phyloP scores from a whole-genome alignment of 2,888 invertebrate genomes.

The Thereva nobilitata region DNA sequence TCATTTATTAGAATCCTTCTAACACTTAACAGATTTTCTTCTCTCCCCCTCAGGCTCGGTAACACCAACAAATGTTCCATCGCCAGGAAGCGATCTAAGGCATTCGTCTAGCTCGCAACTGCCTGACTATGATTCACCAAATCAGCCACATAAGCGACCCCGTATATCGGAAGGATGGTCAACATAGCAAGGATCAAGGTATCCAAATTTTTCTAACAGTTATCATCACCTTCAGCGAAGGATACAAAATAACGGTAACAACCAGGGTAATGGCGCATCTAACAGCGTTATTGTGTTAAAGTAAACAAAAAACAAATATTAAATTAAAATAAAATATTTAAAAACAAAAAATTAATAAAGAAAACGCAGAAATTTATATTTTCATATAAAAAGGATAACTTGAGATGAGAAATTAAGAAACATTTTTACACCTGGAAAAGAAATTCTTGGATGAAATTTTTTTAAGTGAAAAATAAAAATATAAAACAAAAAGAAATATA shows the following conservation, averaged over 20 bases:
- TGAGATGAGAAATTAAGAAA: too few species aligned
- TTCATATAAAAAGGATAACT: too few species aligned
- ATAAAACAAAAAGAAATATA: too few species aligned
- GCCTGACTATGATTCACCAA: conserved; percentile 66
- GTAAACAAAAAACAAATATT: conserved; percentile 34
- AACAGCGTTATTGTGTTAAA: conserved; percentile 47
- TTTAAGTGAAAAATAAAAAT: too few species aligned
- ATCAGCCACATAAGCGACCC: conserved; percentile 72
- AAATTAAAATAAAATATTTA: conserved; percentile 5
- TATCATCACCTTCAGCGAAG: conserved; percentile 27
- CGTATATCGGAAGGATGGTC: conserved; percentile 90
- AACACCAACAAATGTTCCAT: conserved; percentile 82
- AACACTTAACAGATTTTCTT: conserved; percentile 56
- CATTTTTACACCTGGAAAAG: too few species aligned
- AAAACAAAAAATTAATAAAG: conserved; percentile 26
- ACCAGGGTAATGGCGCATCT: conserved; percentile 32
- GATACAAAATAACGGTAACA: conserved; percentile 30
- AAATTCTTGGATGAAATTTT: too few species aligned
- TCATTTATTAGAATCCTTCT: conserved; percentile 48
- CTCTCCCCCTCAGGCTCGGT: conserved; percentile 68
- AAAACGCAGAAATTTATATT: conserved; percentile 3
- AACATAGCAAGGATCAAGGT: conserved; percentile 67
- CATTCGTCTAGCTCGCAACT: conserved; percentile 54
- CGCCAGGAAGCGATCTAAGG: conserved; percentile 65
- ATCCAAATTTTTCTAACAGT: conserved; percentile 23